Conservation (phyloP, 2,797 vertebrate genomes). For the Alectoris magna region DNA sequence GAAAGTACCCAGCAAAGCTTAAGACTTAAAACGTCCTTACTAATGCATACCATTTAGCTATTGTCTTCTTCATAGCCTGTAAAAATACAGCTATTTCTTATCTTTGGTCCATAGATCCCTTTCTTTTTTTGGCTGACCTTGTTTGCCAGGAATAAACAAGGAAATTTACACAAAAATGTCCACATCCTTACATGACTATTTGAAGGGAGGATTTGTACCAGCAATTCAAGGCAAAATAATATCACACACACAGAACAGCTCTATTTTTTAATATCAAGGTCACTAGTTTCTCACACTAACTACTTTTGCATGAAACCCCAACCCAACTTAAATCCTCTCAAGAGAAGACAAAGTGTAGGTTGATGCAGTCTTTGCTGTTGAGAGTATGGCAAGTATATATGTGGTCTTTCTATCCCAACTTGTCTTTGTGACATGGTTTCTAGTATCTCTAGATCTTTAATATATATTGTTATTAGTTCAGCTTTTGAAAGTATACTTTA, state of each 20-base stretch:
- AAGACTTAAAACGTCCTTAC: not conserved
- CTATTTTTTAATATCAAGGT: not conserved
- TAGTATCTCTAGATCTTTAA: not conserved
- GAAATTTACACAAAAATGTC: not conserved
- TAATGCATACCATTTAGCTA: not conserved
- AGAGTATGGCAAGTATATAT: not conserved
- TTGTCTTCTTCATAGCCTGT: not conserved
- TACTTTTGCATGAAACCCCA: not conserved
- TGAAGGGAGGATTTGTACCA: not conserved
- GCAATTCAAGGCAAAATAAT: not conserved
- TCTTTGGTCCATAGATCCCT: not conserved
- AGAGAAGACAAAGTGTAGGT: not conserved
- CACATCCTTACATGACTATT: not conserved
- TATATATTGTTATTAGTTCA: not conserved
- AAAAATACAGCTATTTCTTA: not conserved
- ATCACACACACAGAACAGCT: not conserved
- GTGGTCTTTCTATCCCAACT: not conserved
- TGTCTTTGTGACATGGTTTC: not conserved
- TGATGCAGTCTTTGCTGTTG: not conserved
- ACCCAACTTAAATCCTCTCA: not conserved
- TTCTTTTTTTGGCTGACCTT: not conserved
- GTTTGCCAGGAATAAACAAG: not conserved
- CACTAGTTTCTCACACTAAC: not conserved
- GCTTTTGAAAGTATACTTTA: not conserved
- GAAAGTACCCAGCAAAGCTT: not conserved